These are phyloP conservation scores for Avahi laniger DNA, from an alignment of 2,797 vertebrate genomes.

Conservation along the genomic window DNA sequence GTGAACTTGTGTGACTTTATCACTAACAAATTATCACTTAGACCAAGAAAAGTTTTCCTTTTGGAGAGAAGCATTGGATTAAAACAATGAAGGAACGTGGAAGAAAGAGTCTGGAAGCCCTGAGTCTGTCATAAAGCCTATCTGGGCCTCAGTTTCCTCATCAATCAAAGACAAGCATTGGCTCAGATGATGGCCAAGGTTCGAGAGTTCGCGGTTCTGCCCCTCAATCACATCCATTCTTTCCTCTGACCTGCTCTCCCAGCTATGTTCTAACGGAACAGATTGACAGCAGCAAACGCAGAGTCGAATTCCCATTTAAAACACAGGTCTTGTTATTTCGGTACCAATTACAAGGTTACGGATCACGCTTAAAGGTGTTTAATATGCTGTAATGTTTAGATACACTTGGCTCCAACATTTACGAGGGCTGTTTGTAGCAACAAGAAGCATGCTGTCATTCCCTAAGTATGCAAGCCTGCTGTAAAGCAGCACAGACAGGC, in stretches of 20 bases:
- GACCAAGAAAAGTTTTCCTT: background rate
- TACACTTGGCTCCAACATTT: constrained; percentile 81
- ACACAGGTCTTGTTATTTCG: constrained; percentile 75
- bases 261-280: constrained; percentile 9
- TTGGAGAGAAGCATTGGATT: background rate
- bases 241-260: background rate
- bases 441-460: constrained; percentile 79
- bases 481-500: constrained; percentile 79
- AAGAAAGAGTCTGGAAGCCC: background rate
- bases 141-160: background rate
- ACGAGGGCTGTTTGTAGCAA: constrained; percentile 85
- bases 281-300: constrained; percentile 30
- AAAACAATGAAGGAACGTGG: background rate
- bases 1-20: background rate
- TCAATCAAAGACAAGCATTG: background rate
- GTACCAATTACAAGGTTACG: constrained; percentile 68
- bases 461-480: constrained; percentile 76
- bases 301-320: constrained; percentile 63
- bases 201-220: background rate
- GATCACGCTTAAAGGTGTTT: constrained; percentile 80
- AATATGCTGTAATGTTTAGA: constrained; percentile 79
- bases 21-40: background rate
- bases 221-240: background rate
- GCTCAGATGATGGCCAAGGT: background rate
- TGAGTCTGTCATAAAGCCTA: background rate